Conservation (phyloP, 2,888 invertebrate genomes). For the Sesamia inferens region DNA sequence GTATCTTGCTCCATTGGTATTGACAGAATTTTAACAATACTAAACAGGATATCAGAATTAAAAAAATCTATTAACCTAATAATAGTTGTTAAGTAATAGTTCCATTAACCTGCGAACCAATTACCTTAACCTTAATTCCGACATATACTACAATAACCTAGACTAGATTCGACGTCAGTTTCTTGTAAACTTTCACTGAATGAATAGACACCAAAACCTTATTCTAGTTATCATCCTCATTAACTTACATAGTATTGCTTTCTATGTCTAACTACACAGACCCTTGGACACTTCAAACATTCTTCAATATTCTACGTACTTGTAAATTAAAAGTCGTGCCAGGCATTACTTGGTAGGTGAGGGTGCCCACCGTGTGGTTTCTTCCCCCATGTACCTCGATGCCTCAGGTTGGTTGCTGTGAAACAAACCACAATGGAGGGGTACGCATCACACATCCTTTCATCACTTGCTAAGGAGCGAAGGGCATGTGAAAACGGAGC, state of each 20-base stretch:
- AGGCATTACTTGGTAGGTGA: slow-evolving; percentile 70
- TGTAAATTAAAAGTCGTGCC: slow-evolving; percentile 61
- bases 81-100: too few species aligned
- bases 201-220: neutral
- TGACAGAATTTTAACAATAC: too few species aligned
- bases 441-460: slow-evolving; percentile 86
- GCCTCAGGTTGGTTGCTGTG: slow-evolving; percentile 63
- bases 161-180: too few species aligned
- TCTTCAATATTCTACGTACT: slow-evolving; percentile 45
- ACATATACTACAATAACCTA: too few species aligned
- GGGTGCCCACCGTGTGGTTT: slow-evolving; percentile 69
- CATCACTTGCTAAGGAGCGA: slow-evolving; percentile 83
- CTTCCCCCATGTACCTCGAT: slow-evolving; percentile 39
- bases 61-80: too few species aligned
- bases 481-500: slow-evolving; percentile 75
- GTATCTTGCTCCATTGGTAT: too few species aligned
- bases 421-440: slow-evolving; percentile 81
- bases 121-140: too few species aligned
- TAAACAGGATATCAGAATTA: too few species aligned
- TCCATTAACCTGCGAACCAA: too few species aligned
- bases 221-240: slow-evolving; percentile 3
- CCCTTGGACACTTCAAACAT: slow-evolving; percentile 31
- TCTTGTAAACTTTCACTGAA: neutral
- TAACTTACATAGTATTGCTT: slow-evolving; percentile 24
- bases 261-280: slow-evolving; percentile 6